Percentiles rank a stretch among this genome's conserved stretches.
Conservation (phyloP, 2,113 vertebrate species). For the Tachysurus vachellii region DNA sequence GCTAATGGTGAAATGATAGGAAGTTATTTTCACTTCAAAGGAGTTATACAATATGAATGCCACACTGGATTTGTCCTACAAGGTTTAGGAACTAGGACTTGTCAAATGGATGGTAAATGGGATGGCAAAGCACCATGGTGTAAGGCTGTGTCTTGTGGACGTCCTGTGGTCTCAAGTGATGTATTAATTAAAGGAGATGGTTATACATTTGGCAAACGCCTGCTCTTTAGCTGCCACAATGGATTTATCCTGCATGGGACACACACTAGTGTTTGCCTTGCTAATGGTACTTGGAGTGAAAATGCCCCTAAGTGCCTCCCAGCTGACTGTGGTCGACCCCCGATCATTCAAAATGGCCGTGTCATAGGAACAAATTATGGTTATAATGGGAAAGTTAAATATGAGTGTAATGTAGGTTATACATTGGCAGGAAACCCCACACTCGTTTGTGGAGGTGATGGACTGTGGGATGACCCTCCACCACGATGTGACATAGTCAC, state of each 20-base stretch:
- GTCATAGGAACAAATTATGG: slow-evolving; percentile 77
- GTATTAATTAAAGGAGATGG: slow-evolving; percentile 76
- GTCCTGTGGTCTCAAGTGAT: slow-evolving; percentile 70
- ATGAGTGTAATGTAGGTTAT: slow-evolving; percentile 84
- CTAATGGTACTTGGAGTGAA: slow-evolving; percentile 87
- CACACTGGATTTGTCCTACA: slow-evolving; percentile 80
- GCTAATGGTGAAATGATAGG: slow-evolving; percentile 76
- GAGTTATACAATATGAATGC: slow-evolving; percentile 80
- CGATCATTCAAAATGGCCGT: slow-evolving; percentile 71
- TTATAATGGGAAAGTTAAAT: slow-evolving; percentile 76
- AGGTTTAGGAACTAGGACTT: slow-evolving; percentile 76
- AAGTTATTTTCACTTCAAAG: slow-evolving; percentile 73
- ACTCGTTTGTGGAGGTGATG: slow-evolving; percentile 78
- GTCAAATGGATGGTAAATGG: slow-evolving; percentile 83
- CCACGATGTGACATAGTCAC: slow-evolving; percentile 79
- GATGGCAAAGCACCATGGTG: slow-evolving; percentile 80
- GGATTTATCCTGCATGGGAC: slow-evolving; percentile 83
- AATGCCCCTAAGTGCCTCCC: slow-evolving; percentile 72
- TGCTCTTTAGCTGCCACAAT: slow-evolving; percentile 77
- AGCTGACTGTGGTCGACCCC: slow-evolving; percentile 74
- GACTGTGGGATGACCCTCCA: slow-evolving; percentile 81
- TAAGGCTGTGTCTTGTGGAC: slow-evolving; percentile 80
- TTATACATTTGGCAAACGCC: slow-evolving; percentile 74
- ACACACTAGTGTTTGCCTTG: slow-evolving; percentile 78
- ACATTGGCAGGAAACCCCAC: slow-evolving; percentile 71